Conservation (phyloP, 2,113 vertebrate genomes). For the Chitala chitala region DNA sequence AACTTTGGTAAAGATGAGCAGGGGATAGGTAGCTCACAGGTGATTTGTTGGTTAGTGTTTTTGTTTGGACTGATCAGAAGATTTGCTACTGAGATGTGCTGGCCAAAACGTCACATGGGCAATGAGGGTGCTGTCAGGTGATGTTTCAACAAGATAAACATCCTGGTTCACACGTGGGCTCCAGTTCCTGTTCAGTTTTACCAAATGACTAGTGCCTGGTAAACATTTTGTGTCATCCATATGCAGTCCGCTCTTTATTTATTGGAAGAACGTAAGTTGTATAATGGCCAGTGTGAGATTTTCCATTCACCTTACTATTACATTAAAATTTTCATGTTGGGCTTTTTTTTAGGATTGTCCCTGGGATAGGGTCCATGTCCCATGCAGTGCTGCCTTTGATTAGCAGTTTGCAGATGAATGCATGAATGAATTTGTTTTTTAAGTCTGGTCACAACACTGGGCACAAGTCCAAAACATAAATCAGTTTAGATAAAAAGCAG, state of each 20-base stretch:
- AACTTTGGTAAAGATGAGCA: no score
- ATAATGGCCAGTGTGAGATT: no score
- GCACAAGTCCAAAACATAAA: not conserved
- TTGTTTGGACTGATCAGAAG: not conserved
- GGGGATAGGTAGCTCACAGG: no score
- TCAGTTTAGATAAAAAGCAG: not conserved
- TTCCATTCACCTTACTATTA: no score
- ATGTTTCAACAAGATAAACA: not conserved
- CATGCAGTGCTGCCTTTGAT: no score
- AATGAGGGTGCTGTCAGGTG: not conserved
- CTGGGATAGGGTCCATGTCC: no score
- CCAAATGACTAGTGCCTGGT: not conserved
- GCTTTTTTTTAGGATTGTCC: no score
- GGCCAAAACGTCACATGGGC: not conserved
- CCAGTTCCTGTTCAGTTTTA: not conserved
- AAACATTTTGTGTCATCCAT: not conserved
- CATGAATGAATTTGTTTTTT: no score
- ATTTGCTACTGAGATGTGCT: not conserved
- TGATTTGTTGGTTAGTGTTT: no score
- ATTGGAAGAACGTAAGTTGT: no score
- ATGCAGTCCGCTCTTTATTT: not conserved
- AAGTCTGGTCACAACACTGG: not conserved
- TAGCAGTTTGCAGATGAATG: no score
- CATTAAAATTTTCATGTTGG: no score
- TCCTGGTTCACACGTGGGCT: not conserved